Conservation (phyloP, 2,113 vertebrate species). For the Silurus asotus region DNA sequence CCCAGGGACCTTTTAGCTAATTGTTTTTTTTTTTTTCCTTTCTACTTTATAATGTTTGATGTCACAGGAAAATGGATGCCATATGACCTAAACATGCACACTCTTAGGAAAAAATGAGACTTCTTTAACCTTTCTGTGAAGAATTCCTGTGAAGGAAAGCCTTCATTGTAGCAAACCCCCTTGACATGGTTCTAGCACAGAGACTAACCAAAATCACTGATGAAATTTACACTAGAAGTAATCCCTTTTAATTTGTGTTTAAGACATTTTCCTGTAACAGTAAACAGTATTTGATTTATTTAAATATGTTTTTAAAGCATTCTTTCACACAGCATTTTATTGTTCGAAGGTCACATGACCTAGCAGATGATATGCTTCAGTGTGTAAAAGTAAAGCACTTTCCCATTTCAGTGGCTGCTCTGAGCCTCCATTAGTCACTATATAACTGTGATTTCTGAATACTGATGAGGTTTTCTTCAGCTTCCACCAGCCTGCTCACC, state of each 20-base stretch:
- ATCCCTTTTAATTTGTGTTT: not conserved
- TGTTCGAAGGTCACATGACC: not conserved
- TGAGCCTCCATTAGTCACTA: constrained; percentile 2
- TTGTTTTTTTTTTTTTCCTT: constrained; percentile 64
- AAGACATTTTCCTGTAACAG: not conserved
- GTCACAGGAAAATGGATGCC: constrained; percentile 63
- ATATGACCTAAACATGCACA: constrained; percentile 53
- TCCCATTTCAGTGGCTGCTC: constrained; percentile 10
- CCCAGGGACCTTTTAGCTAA: constrained; percentile 69
- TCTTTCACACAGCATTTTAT: not conserved
- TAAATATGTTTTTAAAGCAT: not conserved
- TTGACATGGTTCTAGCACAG: not conserved
- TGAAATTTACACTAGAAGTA: not conserved
- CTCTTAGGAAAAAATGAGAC: not conserved
- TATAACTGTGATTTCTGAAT: constrained; percentile 16
- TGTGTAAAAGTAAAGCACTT: not conserved
- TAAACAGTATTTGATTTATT: not conserved
- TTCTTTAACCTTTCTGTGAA: not conserved
- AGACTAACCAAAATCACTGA: not conserved
- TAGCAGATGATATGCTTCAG: not conserved
- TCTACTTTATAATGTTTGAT: constrained; percentile 53
- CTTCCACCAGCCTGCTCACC: constrained; percentile 43
- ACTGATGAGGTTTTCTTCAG: constrained; percentile 38
- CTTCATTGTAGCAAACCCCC: not conserved
- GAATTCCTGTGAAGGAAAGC: not conserved